Base-by-base conservation (phyloP, 2,797 vertebrate genomes). In the Neomorphus geoffroyi region DNA sequence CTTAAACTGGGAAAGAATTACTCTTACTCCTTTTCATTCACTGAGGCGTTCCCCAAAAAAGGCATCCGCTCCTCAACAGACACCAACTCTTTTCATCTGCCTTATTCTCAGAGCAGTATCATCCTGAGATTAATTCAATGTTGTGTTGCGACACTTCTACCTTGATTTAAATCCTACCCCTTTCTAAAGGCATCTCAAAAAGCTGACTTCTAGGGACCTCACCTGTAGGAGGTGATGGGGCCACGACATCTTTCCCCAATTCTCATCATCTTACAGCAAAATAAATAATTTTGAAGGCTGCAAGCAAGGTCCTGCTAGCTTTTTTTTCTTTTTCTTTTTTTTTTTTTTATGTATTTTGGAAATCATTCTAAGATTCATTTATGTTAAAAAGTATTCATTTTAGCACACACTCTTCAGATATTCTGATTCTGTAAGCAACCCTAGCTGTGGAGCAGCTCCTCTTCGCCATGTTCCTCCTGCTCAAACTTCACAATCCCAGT, bases 231-330 rank as follows among this genome's bases (percentile, higher is more conserved):
- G 5, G 3, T n/a, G 46, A 39, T 3, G 2, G 58, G 82, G 48
- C 21, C 15, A 33, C 6, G 2, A 0, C 16, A 60, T 5, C 19
- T 69, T 22, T 32, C 60, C 26, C 37, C 56, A 10, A 4, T 4
- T 11, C 18, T 39, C 18, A 73, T 2, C 45, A 67, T 39, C 41
- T 23, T 6, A n/a, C 1, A 33, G 10, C 35, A 74, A 74, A 45
- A 7, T 5, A 64, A 70, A 4, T 24, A 0, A 80, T 10, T 58
- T 50, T 10, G 7, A 85, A 73, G 5, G 28, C 11, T 33, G 0
- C 2, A 78, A n/a, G 1, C 51, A 7, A 53, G 14, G 1, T 18
- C 45, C n/a, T 21, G 18, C 3, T 12, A 85, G 26, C 0, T 23
- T 62, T 51, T n/a, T n/a, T n/a, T n/a, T n/a, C n/a, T n/a, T n/a